phyloP scores from a whole-genome alignment of 2,888 invertebrate genomes.

The Apomyelois bistriatella region DNA sequence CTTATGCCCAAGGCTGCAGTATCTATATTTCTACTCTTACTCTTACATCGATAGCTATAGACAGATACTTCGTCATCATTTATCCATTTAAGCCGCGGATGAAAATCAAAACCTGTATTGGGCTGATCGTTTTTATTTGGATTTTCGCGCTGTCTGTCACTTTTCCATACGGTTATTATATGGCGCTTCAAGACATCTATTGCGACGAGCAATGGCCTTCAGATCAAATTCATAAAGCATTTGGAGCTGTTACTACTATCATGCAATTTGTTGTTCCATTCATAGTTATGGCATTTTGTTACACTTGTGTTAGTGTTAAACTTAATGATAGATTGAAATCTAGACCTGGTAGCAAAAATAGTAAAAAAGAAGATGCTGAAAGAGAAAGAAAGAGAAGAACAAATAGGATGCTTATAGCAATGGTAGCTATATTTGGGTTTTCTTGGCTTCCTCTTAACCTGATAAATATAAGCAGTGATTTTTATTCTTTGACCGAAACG shows the following conservation, averaged over 20 bases:
- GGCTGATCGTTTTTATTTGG: slow-evolving; percentile 91
- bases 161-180: slow-evolving; percentile 91
- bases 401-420: slow-evolving; percentile 94
- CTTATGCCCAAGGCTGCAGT: slow-evolving; percentile 91
- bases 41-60: slow-evolving; percentile 94
- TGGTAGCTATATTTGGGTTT: slow-evolving; percentile 93
- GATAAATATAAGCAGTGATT: slow-evolving; percentile 87
- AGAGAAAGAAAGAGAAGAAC: slow-evolving; percentile 89
- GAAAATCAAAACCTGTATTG: slow-evolving; percentile 87
- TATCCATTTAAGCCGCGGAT: slow-evolving; percentile 92
- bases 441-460: slow-evolving; percentile 93
- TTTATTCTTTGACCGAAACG: slow-evolving; percentile 80
- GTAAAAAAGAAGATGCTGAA: slow-evolving; percentile 88
- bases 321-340: slow-evolving; percentile 86
- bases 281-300: slow-evolving; percentile 91
- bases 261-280: slow-evolving; percentile 94
- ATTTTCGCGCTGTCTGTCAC: slow-evolving; percentile 88
- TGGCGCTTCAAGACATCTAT: slow-evolving; percentile 77
- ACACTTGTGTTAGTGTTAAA: slow-evolving; percentile 88
- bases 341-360: slow-evolving; percentile 87
- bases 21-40: slow-evolving; percentile 95
- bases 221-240: slow-evolving; percentile 84
- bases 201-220: slow-evolving; percentile 91
- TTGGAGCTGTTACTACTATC: slow-evolving; percentile 88
- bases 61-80: slow-evolving; percentile 94